Evolutionary conservation across 2,888 invertebrate genomes (phyloP).

Genomic region (Strigamia maritima): DNA sequence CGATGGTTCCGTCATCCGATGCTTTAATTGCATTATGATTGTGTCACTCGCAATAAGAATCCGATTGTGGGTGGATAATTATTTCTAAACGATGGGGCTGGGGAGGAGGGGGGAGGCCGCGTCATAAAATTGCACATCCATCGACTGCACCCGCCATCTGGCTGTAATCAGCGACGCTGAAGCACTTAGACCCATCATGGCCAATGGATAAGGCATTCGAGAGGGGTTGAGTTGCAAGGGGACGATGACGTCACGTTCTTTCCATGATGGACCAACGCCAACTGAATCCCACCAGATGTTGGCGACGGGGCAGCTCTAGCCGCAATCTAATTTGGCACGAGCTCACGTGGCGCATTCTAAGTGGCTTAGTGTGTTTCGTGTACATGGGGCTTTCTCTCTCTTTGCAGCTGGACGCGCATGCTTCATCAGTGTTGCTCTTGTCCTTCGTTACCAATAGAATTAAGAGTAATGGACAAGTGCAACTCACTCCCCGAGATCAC

Average conservation of each 20-base stretch:
- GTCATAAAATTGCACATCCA: conserved; percentile 19
- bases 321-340: conserved; percentile 33
- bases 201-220: background rate
- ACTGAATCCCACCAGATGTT: conserved; percentile 33
- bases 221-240: background rate
- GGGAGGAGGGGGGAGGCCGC: no score
- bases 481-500: background rate
- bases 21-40: conserved; percentile 21
- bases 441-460: conserved; percentile 28
- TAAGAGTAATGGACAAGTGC: conserved; percentile 34
- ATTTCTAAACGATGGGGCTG: conserved; percentile 28
- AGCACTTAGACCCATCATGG: conserved; percentile 27
- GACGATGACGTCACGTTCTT: conserved; percentile 1
- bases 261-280: conserved; percentile 24
- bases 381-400: background rate
- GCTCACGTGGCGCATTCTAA: conserved; percentile 33
- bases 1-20: background rate
- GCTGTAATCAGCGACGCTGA: conserved; percentile 21
- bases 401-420: conserved; percentile 11
- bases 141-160: conserved; percentile 21
- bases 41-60: conserved; percentile 16
- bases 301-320: conserved; percentile 28
- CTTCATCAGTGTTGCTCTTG: conserved; percentile 9
- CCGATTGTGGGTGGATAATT: conserved; percentile 17
- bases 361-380: conserved; percentile 33